Conservation (phyloP, 2,113 vertebrate species). For the Stigmatopora nigra region DNA sequence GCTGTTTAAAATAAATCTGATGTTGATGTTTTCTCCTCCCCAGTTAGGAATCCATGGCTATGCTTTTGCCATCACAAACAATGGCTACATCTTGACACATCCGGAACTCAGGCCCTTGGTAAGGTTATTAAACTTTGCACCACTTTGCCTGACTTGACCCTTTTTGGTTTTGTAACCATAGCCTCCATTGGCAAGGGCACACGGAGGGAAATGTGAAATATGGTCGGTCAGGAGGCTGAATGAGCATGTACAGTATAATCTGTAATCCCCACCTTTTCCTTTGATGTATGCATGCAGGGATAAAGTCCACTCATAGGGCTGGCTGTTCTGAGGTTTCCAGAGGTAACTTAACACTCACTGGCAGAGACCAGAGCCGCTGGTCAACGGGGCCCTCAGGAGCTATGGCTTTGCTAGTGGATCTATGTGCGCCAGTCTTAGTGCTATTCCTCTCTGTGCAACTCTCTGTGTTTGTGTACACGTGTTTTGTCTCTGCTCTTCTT, state of each 20-base stretch:
- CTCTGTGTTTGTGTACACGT: slow-evolving; percentile 30
- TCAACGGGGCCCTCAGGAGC: slow-evolving; percentile 53
- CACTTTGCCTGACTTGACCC: slow-evolving; percentile 47
- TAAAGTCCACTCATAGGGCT: slow-evolving; percentile 73
- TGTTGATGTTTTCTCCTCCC: slow-evolving; percentile 30
- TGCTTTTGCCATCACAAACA: slow-evolving; percentile 95
- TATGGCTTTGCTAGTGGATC: slow-evolving; percentile 64
- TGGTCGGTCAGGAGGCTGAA: slow-evolving; percentile 54
- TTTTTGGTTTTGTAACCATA: slow-evolving; percentile 36
- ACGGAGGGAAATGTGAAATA: slow-evolving; percentile 49
- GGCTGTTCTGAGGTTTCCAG: slow-evolving; percentile 71
- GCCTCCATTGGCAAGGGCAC: slow-evolving; percentile 27
- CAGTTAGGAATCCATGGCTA: slow-evolving; percentile 97
- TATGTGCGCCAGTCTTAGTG: slow-evolving; percentile 68
- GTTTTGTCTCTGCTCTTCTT: slow-evolving; percentile 50
- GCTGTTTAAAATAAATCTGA: not conserved
- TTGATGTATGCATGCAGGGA: slow-evolving; percentile 79
- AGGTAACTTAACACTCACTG: slow-evolving; percentile 75
- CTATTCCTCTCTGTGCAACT: slow-evolving; percentile 56
- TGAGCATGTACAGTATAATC: slow-evolving; percentile 65
- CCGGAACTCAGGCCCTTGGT: slow-evolving; percentile 95
- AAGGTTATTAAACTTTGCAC: slow-evolving; percentile 50
- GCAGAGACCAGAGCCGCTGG: slow-evolving; percentile 64
- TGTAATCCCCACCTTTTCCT: slow-evolving; percentile 78
- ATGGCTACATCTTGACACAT: slow-evolving; percentile 94